These are phyloP conservation scores for Nymphalis polychloros DNA, from an alignment of 2,888 invertebrate genomes.

Conservation along the genomic window DNA sequence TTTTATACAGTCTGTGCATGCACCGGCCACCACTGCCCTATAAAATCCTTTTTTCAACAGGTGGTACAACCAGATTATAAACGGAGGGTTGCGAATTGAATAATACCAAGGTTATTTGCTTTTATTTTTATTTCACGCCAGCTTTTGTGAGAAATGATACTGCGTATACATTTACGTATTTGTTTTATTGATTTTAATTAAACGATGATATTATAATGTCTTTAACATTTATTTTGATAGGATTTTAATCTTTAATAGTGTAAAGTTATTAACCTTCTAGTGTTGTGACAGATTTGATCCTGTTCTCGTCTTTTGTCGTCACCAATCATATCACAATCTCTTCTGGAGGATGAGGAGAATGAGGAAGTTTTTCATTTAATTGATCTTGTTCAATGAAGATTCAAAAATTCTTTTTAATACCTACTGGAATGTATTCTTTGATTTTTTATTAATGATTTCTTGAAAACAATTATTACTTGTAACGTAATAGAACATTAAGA, in stretches of 20 bases:
- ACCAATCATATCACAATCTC: no score
- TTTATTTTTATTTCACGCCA: slow-evolving; percentile 28
- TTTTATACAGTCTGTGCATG: slow-evolving; percentile 29
- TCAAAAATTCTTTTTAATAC: no score
- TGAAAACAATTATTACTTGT: no score
- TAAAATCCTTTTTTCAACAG: slow-evolving; percentile 36
- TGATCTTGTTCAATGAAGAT: no score
- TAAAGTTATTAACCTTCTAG: neutral
- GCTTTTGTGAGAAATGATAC: slow-evolving; percentile 15
- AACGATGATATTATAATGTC: neutral
- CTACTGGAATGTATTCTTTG: no score
- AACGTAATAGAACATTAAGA: no score
- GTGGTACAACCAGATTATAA: slow-evolving; percentile 32
- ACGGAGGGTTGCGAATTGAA: slow-evolving; percentile 33
- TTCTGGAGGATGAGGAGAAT: no score
- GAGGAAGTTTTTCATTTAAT: no score
- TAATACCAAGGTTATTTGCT: slow-evolving; percentile 23
- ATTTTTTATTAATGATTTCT: no score
- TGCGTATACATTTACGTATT: slow-evolving; percentile 2
- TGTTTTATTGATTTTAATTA: slow-evolving; percentile 8
- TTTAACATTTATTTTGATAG: neutral
- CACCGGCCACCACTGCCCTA: slow-evolving; percentile 32
- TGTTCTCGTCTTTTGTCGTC: no score
- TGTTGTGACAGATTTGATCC: no score
- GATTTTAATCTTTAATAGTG: neutral